Conservation (phyloP, 2,797 vertebrate genomes). For the Typhlichthys eigenmanni region DNA sequence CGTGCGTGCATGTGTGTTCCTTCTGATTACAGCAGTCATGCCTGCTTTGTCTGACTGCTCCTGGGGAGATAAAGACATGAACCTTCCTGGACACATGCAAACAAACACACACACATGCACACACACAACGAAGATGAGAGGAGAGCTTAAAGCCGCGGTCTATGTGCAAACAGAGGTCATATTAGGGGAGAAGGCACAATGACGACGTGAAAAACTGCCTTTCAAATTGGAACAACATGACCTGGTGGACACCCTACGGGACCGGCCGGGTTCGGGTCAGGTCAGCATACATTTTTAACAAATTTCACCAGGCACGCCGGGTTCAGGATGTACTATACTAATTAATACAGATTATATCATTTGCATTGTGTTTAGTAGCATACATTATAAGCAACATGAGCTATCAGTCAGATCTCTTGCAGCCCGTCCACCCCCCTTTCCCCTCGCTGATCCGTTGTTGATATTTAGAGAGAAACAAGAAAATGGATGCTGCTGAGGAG, state of each 20-base stretch:
- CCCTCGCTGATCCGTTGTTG: too few relatives aligned
- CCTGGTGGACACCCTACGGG: conserved; percentile 5
- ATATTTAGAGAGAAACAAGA: too few relatives aligned
- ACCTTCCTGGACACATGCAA: conserved; percentile 31
- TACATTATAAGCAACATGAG: neutral
- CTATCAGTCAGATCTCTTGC: conserved; percentile 11
- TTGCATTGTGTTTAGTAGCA: too few relatives aligned
- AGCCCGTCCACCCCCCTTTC: conserved; percentile 17
- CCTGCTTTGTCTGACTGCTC: conserved; percentile 55
- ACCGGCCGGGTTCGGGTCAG: neutral
- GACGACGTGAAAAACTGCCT: neutral
- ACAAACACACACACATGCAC: neutral
- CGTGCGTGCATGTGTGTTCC: conserved; percentile 36
- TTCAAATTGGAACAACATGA: conserved; percentile 5
- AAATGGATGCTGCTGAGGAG: too few relatives aligned
- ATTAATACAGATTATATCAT: too few relatives aligned
- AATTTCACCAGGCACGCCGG: too few relatives aligned
- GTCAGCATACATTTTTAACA: too few relatives aligned
- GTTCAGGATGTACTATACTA: too few relatives aligned
- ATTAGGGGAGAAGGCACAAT: neutral
- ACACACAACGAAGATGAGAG: neutral
- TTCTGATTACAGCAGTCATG: conserved; percentile 59
- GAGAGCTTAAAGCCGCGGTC: conserved; percentile 3
- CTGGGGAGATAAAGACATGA: conserved; percentile 60
- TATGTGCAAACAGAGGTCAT: conserved; percentile 10